A percentile compares a stretch with the other conserved stretches of the same genome.
phyloP scores from a whole-genome alignment of 1,140 invertebrate genomes.

The Drusus annulatus region DNA sequence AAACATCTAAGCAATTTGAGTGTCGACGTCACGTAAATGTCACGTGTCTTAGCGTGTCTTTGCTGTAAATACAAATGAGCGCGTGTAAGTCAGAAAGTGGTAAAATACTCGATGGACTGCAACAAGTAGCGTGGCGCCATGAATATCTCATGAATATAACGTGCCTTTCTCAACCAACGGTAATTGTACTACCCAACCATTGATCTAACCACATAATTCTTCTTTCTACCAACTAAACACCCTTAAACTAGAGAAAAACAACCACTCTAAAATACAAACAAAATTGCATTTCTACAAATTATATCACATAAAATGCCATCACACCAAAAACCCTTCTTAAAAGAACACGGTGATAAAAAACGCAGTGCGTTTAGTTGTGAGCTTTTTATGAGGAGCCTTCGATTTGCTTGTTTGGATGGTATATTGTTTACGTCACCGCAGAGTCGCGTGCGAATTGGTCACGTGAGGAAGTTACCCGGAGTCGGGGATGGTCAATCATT shows the following conservation, averaged over 20 bases:
- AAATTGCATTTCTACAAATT: background rate
- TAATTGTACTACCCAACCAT: background rate
- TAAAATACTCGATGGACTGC: background rate
- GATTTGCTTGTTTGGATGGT: background rate
- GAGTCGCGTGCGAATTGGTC: slow-evolving; percentile 33
- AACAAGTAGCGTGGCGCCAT: background rate
- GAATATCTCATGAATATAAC: slow-evolving; percentile 26
- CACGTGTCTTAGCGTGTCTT: too few species aligned
- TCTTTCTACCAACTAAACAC: background rate
- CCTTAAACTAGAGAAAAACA: background rate
- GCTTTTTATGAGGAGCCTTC: background rate
- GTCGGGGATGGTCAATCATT: slow-evolving; percentile 27
- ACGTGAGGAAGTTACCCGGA: slow-evolving; percentile 30
- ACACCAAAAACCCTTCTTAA: background rate
- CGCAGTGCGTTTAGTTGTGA: background rate
- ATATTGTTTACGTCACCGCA: background rate
- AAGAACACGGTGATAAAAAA: too few species aligned
- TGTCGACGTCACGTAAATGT: too few species aligned
- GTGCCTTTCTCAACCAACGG: background rate
- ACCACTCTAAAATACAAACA: background rate
- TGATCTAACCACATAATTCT: background rate
- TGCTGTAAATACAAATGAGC: too few species aligned
- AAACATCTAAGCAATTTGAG: too few species aligned
- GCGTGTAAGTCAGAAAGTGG: background rate
- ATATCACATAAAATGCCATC: background rate